Evolutionary conservation across 2,888 invertebrate genomes (phyloP).

Genomic region (Meiosimyza decipiens): DNA sequence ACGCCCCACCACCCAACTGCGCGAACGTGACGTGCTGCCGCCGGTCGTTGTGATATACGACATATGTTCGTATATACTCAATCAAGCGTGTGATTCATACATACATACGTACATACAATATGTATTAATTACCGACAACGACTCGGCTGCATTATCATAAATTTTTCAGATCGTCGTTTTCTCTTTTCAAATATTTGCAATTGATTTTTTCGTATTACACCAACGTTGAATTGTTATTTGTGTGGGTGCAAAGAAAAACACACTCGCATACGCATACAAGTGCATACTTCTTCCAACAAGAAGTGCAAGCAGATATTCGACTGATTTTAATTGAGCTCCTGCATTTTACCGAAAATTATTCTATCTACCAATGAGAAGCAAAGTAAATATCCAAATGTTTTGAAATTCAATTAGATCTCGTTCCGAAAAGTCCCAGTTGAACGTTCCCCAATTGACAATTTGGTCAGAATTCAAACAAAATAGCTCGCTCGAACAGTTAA

Average conservation of each 20-base stretch:
- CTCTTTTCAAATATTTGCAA: conserved; percentile 23
- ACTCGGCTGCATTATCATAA: conserved; percentile 15
- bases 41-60: conserved; percentile 12
- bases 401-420: too few relatives aligned
- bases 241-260: not conserved
- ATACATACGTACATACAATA: not conserved
- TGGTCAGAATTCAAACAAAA: too few relatives aligned
- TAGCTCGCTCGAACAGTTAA: too few relatives aligned
- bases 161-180: conserved; percentile 28
- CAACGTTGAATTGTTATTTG: not conserved
- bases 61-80: conserved; percentile 4
- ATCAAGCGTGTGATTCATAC: not conserved
- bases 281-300: too few relatives aligned
- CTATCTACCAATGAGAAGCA: too few relatives aligned
- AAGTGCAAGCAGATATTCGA: too few relatives aligned
- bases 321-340: too few relatives aligned
- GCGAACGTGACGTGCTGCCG: conserved; percentile 8
- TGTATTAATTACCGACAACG: not conserved
- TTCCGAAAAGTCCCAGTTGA: too few relatives aligned
- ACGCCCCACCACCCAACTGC: not conserved
- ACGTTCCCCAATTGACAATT: too few relatives aligned
- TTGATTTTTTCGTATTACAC: conserved; percentile 13
- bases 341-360: too few relatives aligned
- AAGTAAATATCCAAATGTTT: too few relatives aligned
- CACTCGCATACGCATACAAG: too few relatives aligned